Evolutionary conservation across 2,113 vertebrate genomes (phyloP), one percentile per base, ranked within the genome.

Genomic region (Nanger granti): DNA sequence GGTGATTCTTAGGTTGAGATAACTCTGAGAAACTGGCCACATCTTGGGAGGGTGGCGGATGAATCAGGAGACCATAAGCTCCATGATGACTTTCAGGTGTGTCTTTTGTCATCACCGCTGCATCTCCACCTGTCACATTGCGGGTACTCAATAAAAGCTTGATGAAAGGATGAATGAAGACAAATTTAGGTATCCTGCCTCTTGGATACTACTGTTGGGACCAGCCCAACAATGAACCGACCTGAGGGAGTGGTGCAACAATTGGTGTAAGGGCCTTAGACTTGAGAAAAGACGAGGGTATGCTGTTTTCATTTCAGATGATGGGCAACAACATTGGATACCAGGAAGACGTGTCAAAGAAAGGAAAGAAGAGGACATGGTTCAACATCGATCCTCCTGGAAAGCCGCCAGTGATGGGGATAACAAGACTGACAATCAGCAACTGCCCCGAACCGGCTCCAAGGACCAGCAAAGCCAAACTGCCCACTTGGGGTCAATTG

Each of bases 401-500:
- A 73, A 22, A 73, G n/a, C n/a, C 0, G 1, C 69, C 69, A 41
- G 20, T 41, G 69, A 41, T 12, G 69, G 69, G 20, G 10, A 13
- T 73, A 73, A 73, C 5, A 24, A 41, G 20, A 73, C 69, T 73
- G n/a, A 41, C 69, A 3, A 22, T 41, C 20, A 24, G 69, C 69
- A 41, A 73, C 5, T 3, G 9, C 69, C 69, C n/a, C 0, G 0
- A 41, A 41, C n/a, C 0, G 0, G 69, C n/a, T 73, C 69, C 69
- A 73, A 73, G 69, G 69, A 24, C 20, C n/a, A 41, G 69, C n/a
- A 73, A 73, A 24, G 69, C 69, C 69, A 73, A 41, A 73, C 69
- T 73, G n/a, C 20, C 20, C 69, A 73, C 20, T 76, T 76, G 69
- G 37, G n/a, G 20, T 76, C 69, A 76, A 41, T 0, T 41, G 22